Conservation (phyloP, 2,888 invertebrate genomes). For the Caenorhabditis japonica region DNA sequence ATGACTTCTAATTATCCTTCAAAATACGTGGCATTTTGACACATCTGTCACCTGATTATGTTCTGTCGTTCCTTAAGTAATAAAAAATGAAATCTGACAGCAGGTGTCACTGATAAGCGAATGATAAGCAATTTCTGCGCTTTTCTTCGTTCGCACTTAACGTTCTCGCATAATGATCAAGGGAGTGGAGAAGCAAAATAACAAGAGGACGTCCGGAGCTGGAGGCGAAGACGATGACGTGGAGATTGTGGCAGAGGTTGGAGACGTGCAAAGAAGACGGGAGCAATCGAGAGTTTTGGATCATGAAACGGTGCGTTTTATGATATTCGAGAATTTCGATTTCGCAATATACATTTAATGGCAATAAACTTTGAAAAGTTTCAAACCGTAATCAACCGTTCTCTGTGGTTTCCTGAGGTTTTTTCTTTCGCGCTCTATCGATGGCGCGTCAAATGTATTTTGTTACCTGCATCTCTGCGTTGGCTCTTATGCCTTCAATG, state of each 20-base stretch:
- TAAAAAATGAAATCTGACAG: constrained; percentile 39
- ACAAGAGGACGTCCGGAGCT: constrained; percentile 6
- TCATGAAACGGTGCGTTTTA: too few relatives aligned
- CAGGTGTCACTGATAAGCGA: constrained; percentile 35
- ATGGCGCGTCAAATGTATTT: too few relatives aligned
- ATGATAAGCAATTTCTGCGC: constrained; percentile 41
- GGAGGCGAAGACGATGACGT: neutral
- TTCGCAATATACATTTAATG: too few relatives aligned
- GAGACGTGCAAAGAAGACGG: neutral
- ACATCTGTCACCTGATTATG: constrained; percentile 30
- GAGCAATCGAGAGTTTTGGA: neutral
- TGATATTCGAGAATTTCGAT: too few relatives aligned
- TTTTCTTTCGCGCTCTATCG: too few relatives aligned
- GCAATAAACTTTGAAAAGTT: neutral
- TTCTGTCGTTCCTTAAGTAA: constrained; percentile 4
- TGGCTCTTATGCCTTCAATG: neutral
- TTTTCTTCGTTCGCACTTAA: constrained; percentile 13
- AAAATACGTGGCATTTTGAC: constrained; percentile 26
- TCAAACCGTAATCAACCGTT: too few relatives aligned
- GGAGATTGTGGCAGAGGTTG: neutral
- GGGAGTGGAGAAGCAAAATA: constrained; percentile 12
- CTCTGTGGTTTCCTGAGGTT: too few relatives aligned
- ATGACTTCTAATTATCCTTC: neutral
- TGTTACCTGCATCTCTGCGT: too few relatives aligned
- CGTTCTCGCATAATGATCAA: constrained; percentile 46